A percentile compares a stretch with the other conserved stretches of the same genome.
phyloP scores from a whole-genome alignment of 2,888 invertebrate species.

The Congeria kusceri region DNA sequence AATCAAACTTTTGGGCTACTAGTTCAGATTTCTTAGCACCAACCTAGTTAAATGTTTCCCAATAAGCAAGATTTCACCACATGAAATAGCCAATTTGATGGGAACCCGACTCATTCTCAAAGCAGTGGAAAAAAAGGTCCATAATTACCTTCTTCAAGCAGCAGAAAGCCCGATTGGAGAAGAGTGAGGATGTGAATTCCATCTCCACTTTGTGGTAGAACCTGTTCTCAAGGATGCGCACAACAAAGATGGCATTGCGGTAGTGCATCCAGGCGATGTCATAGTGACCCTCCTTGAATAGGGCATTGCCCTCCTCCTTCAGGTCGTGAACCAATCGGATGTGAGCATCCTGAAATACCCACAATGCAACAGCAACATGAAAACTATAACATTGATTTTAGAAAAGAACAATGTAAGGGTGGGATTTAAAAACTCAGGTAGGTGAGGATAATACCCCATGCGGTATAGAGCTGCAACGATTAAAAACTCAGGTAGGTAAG shows the following conservation, averaged over 20 bases:
- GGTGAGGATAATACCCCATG: too few species aligned
- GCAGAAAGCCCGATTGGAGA: conserved; percentile 80
- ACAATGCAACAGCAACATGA: too few species aligned
- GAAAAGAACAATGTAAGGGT: not conserved
- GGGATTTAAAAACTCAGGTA: too few species aligned
- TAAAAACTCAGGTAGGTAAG: too few species aligned
- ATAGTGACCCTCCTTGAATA: conserved; percentile 76
- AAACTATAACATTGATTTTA: not conserved
- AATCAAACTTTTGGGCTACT: too few species aligned
- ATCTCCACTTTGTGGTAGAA: conserved; percentile 76
- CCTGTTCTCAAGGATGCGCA: conserved; percentile 71
- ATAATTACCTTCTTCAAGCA: conserved; percentile 79
- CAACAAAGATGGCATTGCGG: conserved; percentile 76
- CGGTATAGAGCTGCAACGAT: too few species aligned
- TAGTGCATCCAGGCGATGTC: conserved; percentile 77
- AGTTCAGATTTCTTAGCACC: too few species aligned
- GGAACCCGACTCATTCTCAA: too few species aligned
- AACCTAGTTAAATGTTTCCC: too few species aligned
- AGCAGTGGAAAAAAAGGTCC: too few species aligned
- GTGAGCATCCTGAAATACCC: conserved; percentile 66
- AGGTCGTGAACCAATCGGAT: conserved; percentile 75
- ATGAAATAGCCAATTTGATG: too few species aligned
- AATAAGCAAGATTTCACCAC: too few species aligned
- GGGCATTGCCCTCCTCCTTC: conserved; percentile 80
- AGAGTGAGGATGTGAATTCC: conserved; percentile 77